phyloP scores from a whole-genome alignment of 2,113 vertebrate genomes.

The Pleuronectes platessa region DNA sequence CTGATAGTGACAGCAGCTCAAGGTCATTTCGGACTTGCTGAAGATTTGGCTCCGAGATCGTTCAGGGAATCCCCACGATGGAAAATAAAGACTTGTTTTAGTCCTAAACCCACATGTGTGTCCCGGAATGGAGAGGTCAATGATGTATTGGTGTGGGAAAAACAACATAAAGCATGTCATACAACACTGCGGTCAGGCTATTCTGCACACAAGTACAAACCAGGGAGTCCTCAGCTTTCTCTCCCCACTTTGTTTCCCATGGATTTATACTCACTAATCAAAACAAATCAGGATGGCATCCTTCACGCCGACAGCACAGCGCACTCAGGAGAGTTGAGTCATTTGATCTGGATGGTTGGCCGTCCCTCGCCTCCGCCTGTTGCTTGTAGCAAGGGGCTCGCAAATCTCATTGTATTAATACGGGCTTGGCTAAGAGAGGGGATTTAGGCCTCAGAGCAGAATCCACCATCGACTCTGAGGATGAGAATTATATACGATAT shows the following conservation, averaged over 20 bases:
- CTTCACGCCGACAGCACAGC: slow-evolving; percentile 68
- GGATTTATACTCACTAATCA: slow-evolving; percentile 72
- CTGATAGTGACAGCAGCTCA: slow-evolving; percentile 29
- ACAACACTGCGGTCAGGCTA: slow-evolving; percentile 25
- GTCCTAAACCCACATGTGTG: neutral
- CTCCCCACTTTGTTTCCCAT: slow-evolving; percentile 47
- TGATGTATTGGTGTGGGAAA: slow-evolving; percentile 23
- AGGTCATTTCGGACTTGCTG: slow-evolving; percentile 45
- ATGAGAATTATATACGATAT: slow-evolving; percentile 28
- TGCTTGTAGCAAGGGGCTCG: slow-evolving; percentile 60
- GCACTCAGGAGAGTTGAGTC: slow-evolving; percentile 70
- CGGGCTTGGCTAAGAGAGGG: slow-evolving; percentile 38
- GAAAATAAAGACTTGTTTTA: slow-evolving; percentile 21
- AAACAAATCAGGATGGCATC: slow-evolving; percentile 73
- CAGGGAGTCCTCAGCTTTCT: slow-evolving; percentile 43
- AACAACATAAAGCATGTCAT: slow-evolving; percentile 40
- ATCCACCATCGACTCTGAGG: slow-evolving; percentile 32
- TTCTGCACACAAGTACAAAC: slow-evolving; percentile 39
- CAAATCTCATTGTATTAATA: slow-evolving; percentile 70
- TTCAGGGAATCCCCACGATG: slow-evolving; percentile 11
- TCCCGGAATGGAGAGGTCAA: slow-evolving; percentile 24
- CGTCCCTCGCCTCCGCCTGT: slow-evolving; percentile 55
- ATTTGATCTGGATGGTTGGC: slow-evolving; percentile 73
- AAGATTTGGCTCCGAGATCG: slow-evolving; percentile 15
- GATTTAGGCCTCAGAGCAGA: slow-evolving; percentile 47